These are phyloP conservation scores for Sprattus sprattus DNA, from an alignment of 2,113 vertebrate genomes.

Conservation along the genomic window DNA sequence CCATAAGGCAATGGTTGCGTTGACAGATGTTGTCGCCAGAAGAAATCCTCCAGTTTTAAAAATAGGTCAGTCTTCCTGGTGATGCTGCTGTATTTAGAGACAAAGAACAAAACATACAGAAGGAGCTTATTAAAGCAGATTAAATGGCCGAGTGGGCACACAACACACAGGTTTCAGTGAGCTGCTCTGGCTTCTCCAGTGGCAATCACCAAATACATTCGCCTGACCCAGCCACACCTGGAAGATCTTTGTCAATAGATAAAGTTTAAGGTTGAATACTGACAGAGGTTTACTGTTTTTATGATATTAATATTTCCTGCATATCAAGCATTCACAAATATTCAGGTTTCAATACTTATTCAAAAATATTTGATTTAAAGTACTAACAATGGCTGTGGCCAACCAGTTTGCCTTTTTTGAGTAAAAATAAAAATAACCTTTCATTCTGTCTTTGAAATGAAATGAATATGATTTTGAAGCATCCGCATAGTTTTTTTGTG, in stretches of 20 bases:
- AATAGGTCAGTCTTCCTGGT: conserved; percentile 73
- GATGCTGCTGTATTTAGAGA: conserved; percentile 59
- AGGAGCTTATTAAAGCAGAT: not conserved
- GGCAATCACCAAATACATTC: not conserved
- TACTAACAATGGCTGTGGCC: too few relatives aligned
- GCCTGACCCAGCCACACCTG: not conserved
- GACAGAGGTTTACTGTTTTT: too few relatives aligned
- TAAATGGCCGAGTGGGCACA: not conserved
- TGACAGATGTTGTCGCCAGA: conserved; percentile 80
- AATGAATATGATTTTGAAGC: too few relatives aligned
- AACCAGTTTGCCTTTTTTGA: too few relatives aligned
- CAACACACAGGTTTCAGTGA: not conserved
- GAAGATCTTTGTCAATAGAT: not conserved
- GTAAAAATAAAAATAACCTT: too few relatives aligned
- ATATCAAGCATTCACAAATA: too few relatives aligned
- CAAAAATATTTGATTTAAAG: too few relatives aligned
- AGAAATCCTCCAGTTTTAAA: conserved; percentile 85
- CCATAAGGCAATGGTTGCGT: conserved; percentile 83
- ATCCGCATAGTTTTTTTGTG: too few relatives aligned
- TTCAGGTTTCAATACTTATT: too few relatives aligned
- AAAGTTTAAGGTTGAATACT: not conserved
- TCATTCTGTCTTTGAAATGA: too few relatives aligned
- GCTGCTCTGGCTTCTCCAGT: not conserved
- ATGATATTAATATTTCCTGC: too few relatives aligned
- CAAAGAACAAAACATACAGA: conserved; percentile 34